phyloP scores from a whole-genome alignment of 2,797 vertebrate species.

The Sebastes hubbsi region DNA sequence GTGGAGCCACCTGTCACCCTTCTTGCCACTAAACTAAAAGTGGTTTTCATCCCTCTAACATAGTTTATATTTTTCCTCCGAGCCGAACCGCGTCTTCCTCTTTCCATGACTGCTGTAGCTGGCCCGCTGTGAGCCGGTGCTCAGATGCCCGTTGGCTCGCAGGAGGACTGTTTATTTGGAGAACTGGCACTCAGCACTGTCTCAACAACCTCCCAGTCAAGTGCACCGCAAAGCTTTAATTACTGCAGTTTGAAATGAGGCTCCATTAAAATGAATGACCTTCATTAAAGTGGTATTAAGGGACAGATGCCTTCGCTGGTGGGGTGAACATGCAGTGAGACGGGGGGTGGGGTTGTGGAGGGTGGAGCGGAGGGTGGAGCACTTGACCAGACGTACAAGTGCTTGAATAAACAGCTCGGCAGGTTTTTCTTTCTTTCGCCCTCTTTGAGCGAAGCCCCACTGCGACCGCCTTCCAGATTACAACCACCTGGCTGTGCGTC shows the following conservation, averaged over 20 bases:
- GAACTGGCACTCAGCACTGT: constrained; percentile 55
- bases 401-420: constrained; percentile 80
- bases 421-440: constrained; percentile 64
- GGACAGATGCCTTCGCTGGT: constrained; percentile 73
- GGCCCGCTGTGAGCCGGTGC: neutral
- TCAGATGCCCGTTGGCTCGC: constrained; percentile 21
- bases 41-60: constrained; percentile 69
- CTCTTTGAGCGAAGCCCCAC: constrained; percentile 62
- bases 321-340: constrained; percentile 41
- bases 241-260: constrained; percentile 78
- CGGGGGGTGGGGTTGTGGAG: neutral
- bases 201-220: constrained; percentile 71
- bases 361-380: constrained; percentile 30
- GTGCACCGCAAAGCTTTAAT: constrained; percentile 72
- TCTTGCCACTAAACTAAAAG: constrained; percentile 59
- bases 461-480: constrained; percentile 75
- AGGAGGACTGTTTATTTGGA: constrained; percentile 75
- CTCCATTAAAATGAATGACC: constrained; percentile 84
- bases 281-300: constrained; percentile 81
- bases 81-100: neutral
- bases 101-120: constrained; percentile 12
- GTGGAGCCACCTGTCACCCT: constrained; percentile 57
- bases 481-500: constrained; percentile 81
- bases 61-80: constrained; percentile 54
- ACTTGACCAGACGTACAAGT: constrained; percentile 79